phyloP scores from a whole-genome alignment of 35 echinoderm and acorn worm genomes.

The Eucidaris tribuloides region DNA sequence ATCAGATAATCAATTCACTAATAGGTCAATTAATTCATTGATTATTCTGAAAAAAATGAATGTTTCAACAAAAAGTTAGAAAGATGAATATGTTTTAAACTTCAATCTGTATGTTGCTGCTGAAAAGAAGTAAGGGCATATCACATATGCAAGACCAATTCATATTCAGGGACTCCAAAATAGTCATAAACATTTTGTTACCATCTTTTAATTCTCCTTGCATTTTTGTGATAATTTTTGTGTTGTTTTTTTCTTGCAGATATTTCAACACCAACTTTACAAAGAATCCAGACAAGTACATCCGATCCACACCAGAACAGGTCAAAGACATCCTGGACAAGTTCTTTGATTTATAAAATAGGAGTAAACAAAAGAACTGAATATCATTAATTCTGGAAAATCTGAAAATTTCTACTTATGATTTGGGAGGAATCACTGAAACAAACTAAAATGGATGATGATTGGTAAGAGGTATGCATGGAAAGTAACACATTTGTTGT shows the following conservation, averaged over 20 bases:
- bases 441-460: too few species aligned
- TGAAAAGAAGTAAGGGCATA: not conserved
- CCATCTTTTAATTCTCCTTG: too few species aligned
- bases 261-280: conserved; percentile 76
- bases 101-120: not conserved
- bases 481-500: too few species aligned
- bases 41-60: too few species aligned
- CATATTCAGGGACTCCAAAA: not conserved
- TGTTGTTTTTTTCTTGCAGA: conserved; percentile 20
- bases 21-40: too few species aligned
- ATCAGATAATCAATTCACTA: too few species aligned
- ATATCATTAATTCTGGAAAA: too few species aligned
- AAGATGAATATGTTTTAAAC: not conserved
- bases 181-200: too few species aligned
- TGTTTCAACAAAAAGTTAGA: not conserved
- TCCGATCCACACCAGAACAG: conserved; percentile 66
- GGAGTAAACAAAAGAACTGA: too few species aligned
- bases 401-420: too few species aligned
- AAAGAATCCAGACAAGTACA: conserved; percentile 93
- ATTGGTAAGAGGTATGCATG: too few species aligned
- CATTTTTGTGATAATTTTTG: not conserved
- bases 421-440: too few species aligned
- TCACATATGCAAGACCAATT: not conserved
- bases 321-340: conserved; percentile 62
- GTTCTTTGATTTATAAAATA: conserved; percentile 82